Conservation (phyloP, 2,888 invertebrate genomes). For the Cecidostiba fungosa region DNA sequence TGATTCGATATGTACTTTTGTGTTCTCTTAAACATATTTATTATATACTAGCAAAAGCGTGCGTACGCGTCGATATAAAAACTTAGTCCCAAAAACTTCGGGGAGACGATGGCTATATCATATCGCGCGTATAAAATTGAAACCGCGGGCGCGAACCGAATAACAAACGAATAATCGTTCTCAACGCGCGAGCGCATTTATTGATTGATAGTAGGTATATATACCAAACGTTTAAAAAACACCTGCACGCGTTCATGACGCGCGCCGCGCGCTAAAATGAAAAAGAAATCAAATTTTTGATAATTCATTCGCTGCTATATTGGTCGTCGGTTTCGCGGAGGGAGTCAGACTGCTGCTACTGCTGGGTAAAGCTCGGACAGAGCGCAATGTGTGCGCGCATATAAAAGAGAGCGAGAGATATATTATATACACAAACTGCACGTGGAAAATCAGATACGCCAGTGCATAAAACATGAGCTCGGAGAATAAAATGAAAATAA, state of each 20-base stretch:
- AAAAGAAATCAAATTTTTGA: conserved; percentile 57
- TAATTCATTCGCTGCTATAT: conserved; percentile 55
- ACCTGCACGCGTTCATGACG: conserved; percentile 14
- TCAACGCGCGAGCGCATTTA: conserved; percentile 45
- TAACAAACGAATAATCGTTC: no score
- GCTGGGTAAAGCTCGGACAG: not conserved
- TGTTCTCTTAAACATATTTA: no score
- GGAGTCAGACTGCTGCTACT: no score
- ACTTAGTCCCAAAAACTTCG: no score
- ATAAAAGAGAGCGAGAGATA: conserved; percentile 35
- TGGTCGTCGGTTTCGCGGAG: conserved; percentile 30
- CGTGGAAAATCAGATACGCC: conserved; percentile 68
- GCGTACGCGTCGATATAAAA: no score
- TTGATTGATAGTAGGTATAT: conserved; percentile 32
- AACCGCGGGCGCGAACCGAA: no score
- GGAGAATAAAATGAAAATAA: conserved; percentile 67
- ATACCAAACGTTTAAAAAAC: conserved; percentile 48
- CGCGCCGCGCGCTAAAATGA: conserved; percentile 54
- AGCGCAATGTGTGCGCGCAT: conserved; percentile 2
- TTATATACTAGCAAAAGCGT: no score
- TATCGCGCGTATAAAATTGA: no score
- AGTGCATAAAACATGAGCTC: conserved; percentile 71
- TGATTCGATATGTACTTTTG: no score
- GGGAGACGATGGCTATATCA: no score
- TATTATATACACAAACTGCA: not conserved